Percentiles rank a stretch among this genome's conserved stretches.
Conservation (phyloP, 2,888 invertebrate genomes). For the Graphium colonna region DNA sequence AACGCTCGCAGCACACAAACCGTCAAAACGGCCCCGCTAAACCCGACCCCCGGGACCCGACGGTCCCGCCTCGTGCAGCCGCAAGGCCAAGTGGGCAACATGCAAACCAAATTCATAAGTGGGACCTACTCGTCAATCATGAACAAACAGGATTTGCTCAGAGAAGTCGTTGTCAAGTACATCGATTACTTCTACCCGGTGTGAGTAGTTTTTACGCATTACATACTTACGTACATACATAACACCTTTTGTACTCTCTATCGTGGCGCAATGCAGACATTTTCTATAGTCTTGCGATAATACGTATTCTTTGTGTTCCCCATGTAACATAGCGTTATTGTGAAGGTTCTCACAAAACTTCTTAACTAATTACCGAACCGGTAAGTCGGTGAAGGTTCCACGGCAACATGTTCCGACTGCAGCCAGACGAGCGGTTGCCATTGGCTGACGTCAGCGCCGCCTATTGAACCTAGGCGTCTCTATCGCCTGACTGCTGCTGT, state of each 20-base stretch:
- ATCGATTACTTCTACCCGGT: constrained; percentile 86
- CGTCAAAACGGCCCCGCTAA: constrained; percentile 60
- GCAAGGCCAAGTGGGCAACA: constrained; percentile 59
- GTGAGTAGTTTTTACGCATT: constrained; percentile 72
- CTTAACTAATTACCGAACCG: constrained; percentile 60
- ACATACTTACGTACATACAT: neutral
- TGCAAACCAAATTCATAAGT: constrained; percentile 81
- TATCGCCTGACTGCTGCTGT: constrained; percentile 53
- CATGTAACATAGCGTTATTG: constrained; percentile 35
- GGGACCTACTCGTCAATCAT: constrained; percentile 83
- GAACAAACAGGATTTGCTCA: constrained; percentile 83
- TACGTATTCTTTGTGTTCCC: constrained; percentile 7
- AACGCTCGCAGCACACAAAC: constrained; percentile 44
- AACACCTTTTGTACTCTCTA: constrained; percentile 12
- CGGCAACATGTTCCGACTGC: constrained; percentile 60
- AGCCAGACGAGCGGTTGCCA: constrained; percentile 58
- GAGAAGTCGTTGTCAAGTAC: constrained; percentile 85
- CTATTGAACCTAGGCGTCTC: constrained; percentile 60
- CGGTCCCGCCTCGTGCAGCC: constrained; percentile 53
- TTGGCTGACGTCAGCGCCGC: constrained; percentile 66
- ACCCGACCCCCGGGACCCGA: constrained; percentile 53
- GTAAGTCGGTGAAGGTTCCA: constrained; percentile 76
- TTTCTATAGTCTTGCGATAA: constrained; percentile 26
- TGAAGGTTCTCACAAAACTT: constrained; percentile 58
- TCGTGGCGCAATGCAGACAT: constrained; percentile 59